A percentile compares a stretch with the other conserved stretches of the same genome.
Evolutionary conservation across 2,888 invertebrate genomes (phyloP).

Genomic region (Tachina lurida): DNA sequence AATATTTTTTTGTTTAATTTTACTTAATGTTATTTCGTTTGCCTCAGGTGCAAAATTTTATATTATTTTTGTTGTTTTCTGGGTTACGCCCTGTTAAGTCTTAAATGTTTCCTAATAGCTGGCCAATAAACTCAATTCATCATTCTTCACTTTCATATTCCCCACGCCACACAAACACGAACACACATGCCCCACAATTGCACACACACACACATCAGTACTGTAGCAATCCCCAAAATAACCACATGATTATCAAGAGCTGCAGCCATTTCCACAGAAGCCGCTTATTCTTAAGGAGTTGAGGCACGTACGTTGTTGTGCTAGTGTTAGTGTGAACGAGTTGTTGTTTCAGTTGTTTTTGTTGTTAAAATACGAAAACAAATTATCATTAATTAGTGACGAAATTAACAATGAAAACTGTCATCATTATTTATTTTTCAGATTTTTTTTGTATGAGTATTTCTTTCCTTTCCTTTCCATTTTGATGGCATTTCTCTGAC

Average conservation of each 20-base stretch:
- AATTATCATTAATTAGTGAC: slow-evolving; percentile 69
- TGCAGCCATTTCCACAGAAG: slow-evolving; percentile 16
- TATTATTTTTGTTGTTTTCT: slow-evolving; percentile 25
- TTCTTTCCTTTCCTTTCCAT: background rate
- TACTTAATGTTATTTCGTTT: background rate
- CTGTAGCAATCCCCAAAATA: slow-evolving; percentile 7
- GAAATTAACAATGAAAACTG: slow-evolving; percentile 68
- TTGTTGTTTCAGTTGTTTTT: slow-evolving; percentile 1
- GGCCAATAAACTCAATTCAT: slow-evolving; percentile 71
- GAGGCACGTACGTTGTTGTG: background rate
- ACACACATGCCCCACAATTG: background rate
- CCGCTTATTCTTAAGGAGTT: slow-evolving; percentile 8
- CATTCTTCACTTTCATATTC: slow-evolving; percentile 40
- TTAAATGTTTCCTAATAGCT: slow-evolving; percentile 74
- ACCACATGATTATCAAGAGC: slow-evolving; percentile 7
- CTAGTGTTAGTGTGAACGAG: background rate
- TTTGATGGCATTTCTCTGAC: background rate
- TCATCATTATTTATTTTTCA: slow-evolving; percentile 64
- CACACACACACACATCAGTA: slow-evolving; percentile 1
- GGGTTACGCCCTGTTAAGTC: slow-evolving; percentile 70
- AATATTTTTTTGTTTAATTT: slow-evolving; percentile 2
- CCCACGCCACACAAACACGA: background rate
- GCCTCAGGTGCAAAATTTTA: too few species aligned
- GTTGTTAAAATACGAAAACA: slow-evolving; percentile 62
- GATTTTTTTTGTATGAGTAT: background rate